A percentile compares a stretch with the other conserved stretches of the same genome.
Conservation (phyloP, 2,113 vertebrate genomes). For the Piaya cayana region DNA sequence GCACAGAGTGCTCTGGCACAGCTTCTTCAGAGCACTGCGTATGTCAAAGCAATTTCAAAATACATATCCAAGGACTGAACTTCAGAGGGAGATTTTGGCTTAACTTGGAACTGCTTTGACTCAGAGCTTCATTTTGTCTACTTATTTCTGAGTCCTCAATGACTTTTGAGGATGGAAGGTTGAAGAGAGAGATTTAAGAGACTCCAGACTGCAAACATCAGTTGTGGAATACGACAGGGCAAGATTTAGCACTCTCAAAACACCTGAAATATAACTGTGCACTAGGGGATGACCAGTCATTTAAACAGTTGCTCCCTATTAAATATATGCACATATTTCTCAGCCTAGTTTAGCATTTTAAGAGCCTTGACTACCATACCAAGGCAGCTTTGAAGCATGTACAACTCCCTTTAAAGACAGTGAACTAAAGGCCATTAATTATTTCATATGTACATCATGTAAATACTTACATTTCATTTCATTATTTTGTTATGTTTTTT, state of each 20-base stretch:
- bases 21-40: neutral
- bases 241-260: constrained; percentile 61
- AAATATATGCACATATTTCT: constrained; percentile 61
- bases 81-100: neutral
- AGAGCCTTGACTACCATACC: constrained; percentile 28
- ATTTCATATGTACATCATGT: constrained; percentile 47
- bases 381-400: constrained; percentile 9
- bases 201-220: constrained; percentile 1
- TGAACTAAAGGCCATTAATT: constrained; percentile 37
- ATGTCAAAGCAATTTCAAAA: neutral
- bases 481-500: too few relatives aligned
- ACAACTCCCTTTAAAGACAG: constrained; percentile 39
- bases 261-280: constrained; percentile 53
- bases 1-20: neutral
- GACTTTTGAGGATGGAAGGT: neutral
- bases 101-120: neutral
- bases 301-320: constrained; percentile 61
- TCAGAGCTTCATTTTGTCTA: neutral
- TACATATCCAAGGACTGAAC: neutral
- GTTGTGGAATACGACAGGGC: neutral
- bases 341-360: constrained; percentile 17
- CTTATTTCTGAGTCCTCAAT: neutral
- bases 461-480: constrained; percentile 49
- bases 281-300: constrained; percentile 57
- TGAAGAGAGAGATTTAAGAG: constrained; percentile 36